Base-by-base conservation (phyloP, 2,797 vertebrate genomes). In the Pseudomugil tenellus region DNA sequence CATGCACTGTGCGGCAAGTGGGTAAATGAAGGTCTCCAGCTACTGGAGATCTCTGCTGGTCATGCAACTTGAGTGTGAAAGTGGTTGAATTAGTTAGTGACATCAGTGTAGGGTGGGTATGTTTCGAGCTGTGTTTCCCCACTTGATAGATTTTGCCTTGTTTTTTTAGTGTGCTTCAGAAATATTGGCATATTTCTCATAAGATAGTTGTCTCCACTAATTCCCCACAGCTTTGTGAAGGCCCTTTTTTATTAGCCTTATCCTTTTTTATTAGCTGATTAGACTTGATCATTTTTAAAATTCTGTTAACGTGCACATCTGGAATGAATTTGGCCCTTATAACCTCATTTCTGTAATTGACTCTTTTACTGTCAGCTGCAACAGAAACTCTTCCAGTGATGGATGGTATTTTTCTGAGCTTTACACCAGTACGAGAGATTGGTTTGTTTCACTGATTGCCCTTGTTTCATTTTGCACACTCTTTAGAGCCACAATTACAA, bases 21-120 rank as follows among this genome's bases (percentile, higher is more conserved):
- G 79, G 70, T 52, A 74, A 84, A 74, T 67, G 73, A 80, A 74
- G 52, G 54, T 60, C 70, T 74, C 60, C 65, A 56, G 54, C 51
- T 26, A 48, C 39, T 1, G 53, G 53, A 55, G 60, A 53, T 76
- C 63, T 88, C 83, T 76, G 59, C 59, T 46, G 28, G 66, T 57
- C 37, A 26, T 66, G 78, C 61, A 56, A 51, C 67, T 81, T 67
- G 60, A 85, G 72, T 81, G 79, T 87, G 77, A 76, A 84, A 87
- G 84, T 23, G 0, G 81, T 68, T 67, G 41, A 17, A 53, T n/a
- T 59, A 8, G 51, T 48, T 19, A 37, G 52, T 39, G 32, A 63
- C 11, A 21, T 70, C 31, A 54, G 29, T 43, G 43, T n/a, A 34
- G 32, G 23, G 48, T 12, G 26, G 53, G 52, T 35, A 72, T 25